Evolutionary conservation across 2,888 invertebrate species (phyloP).

Genomic region (Lycophotia porphyrea): DNA sequence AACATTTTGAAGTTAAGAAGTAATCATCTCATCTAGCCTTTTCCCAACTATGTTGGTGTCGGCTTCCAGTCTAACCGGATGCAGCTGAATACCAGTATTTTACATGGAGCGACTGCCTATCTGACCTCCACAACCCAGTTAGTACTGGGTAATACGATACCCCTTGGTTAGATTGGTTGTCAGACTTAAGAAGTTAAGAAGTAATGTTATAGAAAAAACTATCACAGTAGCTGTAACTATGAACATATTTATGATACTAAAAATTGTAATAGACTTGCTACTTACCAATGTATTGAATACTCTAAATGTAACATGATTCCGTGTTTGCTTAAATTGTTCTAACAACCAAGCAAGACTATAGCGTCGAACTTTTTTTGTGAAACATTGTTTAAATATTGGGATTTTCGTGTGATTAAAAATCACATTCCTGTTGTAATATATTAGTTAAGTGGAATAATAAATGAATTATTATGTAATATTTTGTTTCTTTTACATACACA

Average conservation of each 20-base stretch:
- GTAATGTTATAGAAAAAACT: neutral
- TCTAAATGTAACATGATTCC: neutral
- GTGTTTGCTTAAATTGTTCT: constrained; percentile 1
- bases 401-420: constrained; percentile 42
- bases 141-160: too few relatives aligned
- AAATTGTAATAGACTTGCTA: neutral
- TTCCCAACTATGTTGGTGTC: too few relatives aligned
- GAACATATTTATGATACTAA: neutral
- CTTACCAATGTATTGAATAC: constrained; percentile 17
- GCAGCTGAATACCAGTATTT: too few relatives aligned
- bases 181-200: neutral
- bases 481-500: neutral
- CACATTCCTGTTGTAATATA: constrained; percentile 54
- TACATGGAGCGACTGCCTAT: too few relatives aligned
- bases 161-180: too few relatives aligned
- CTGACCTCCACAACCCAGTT: too few relatives aligned
- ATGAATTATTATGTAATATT: constrained; percentile 19
- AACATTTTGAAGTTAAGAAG: neutral
- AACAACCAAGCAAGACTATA: neutral
- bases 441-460: constrained; percentile 39
- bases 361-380: neutral
- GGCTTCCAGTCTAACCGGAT: too few relatives aligned
- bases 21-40: too few relatives aligned
- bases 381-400: constrained; percentile 1
- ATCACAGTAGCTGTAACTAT: neutral